Conservation (phyloP, 2,113 vertebrate genomes). For the Taxidea taxus region DNA sequence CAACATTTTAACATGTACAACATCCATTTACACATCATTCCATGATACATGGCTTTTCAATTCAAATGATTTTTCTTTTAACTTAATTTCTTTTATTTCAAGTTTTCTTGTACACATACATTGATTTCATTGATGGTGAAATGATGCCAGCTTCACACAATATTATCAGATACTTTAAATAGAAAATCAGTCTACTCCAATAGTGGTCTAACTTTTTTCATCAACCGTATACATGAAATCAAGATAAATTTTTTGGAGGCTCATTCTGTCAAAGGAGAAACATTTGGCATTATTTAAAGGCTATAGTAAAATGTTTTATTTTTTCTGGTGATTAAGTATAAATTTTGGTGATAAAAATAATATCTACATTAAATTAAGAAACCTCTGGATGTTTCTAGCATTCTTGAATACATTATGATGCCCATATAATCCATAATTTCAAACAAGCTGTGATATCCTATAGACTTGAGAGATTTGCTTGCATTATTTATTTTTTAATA, state of each 20-base stretch:
- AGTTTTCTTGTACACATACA: not conserved
- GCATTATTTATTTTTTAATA: not conserved
- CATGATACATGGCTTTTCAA: not conserved
- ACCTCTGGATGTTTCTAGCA: not conserved
- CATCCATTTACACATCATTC: not conserved
- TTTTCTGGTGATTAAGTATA: not conserved
- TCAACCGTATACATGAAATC: not conserved
- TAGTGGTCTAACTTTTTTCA: not conserved
- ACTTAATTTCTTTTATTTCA: not conserved
- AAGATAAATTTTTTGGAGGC: not conserved
- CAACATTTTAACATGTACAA: not conserved
- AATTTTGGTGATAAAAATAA: not conserved
- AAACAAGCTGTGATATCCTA: not conserved
- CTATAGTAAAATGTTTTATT: not conserved
- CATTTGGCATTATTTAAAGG: not conserved
- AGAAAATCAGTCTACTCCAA: not conserved
- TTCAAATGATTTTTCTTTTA: constrained; percentile 12
- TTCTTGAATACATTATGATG: not conserved
- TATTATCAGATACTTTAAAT: not conserved
- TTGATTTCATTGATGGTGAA: not conserved
- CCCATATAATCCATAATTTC: not conserved
- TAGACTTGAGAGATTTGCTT: not conserved
- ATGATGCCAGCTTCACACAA: not conserved
- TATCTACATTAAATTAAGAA: not conserved
- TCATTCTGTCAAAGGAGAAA: not conserved